Evolutionary conservation across 2,113 vertebrate genomes (phyloP), one percentile per base, ranked within the genome.

Genomic region (Ariopsis seemanni): DNA sequence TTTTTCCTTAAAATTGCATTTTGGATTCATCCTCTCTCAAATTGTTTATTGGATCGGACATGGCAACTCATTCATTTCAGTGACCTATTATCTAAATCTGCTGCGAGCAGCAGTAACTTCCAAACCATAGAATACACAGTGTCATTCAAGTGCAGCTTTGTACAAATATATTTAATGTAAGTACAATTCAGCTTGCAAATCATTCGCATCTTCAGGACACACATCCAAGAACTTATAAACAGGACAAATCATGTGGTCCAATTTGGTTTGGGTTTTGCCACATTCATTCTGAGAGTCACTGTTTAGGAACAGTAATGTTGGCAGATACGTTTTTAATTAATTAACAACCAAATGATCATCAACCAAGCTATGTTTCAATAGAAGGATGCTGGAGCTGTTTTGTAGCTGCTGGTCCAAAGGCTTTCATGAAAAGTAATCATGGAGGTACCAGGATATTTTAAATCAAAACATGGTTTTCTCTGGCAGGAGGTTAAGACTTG

Each of bases 51-150:
- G 62, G 22, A 52, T 83, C 42, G 53, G 82, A 83, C 62, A 60
- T 34, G 78, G 9, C 55, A 58, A 22, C 65, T 57, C 15, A 34
- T 34, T 71, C 63, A 22, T 34, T 22, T 72, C 22, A 77, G 8
- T 52, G 30, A 62, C 6, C 57, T 25, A 27, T 71, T 55, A 48
- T 25, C 52, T 9, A 55, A 71, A 71, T 60, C 57, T 80, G 50
- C 27, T 34, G 75, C 27, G 18, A 15, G 20, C 60, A 30, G 60
- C 74, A 86, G 5, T n/a, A 69, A 72, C 57, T 75, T 72, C 42
- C 42, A 83, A 83, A 83, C 25, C 42, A 50, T 62, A 27, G 17
- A 50, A 58, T 82, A 74, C 67, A 86, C 75, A 78, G 15, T 18
- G 15, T 55, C n/a, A 80, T 30, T 71, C 85, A 72, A 87, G 79